phyloP scores from a whole-genome alignment of 2,888 invertebrate species.

The Ornithoptera alexandrae region DNA sequence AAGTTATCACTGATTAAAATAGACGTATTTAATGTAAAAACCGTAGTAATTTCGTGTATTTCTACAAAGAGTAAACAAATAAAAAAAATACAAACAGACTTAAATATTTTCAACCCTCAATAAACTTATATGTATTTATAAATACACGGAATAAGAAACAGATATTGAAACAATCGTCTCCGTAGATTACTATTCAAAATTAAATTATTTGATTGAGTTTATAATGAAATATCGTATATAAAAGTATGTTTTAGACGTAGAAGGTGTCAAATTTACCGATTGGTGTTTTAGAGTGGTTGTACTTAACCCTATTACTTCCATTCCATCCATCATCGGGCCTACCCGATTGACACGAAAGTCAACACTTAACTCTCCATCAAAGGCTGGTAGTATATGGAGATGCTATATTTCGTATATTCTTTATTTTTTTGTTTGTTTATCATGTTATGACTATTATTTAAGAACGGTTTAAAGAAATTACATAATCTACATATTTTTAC shows the following conservation, averaged over 20 bases:
- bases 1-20: too few relatives aligned
- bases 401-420: not conserved
- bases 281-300: constrained; percentile 61
- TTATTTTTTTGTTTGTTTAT: not conserved
- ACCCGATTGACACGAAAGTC: constrained; percentile 73
- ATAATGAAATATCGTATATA: not conserved
- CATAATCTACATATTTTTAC: too few relatives aligned
- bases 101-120: too few relatives aligned
- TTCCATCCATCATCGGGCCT: constrained; percentile 68
- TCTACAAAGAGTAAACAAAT: too few relatives aligned
- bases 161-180: too few relatives aligned
- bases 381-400: constrained; percentile 53
- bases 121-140: too few relatives aligned
- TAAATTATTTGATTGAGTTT: too few relatives aligned
- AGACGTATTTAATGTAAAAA: too few relatives aligned
- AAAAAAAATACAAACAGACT: too few relatives aligned
- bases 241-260: not conserved
- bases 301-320: constrained; percentile 49
- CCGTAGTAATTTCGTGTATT: too few relatives aligned
- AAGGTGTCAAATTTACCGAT: constrained; percentile 19
- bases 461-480: not conserved
- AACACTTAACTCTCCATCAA: constrained; percentile 64
- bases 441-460: not conserved
- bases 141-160: too few relatives aligned
- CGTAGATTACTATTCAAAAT: too few relatives aligned